Evolutionary conservation across 92 coral and sea anemone genomes (phyloP), one percentile per base, ranked within the genome.

Genomic region (Epizoanthus rinbou): DNA sequence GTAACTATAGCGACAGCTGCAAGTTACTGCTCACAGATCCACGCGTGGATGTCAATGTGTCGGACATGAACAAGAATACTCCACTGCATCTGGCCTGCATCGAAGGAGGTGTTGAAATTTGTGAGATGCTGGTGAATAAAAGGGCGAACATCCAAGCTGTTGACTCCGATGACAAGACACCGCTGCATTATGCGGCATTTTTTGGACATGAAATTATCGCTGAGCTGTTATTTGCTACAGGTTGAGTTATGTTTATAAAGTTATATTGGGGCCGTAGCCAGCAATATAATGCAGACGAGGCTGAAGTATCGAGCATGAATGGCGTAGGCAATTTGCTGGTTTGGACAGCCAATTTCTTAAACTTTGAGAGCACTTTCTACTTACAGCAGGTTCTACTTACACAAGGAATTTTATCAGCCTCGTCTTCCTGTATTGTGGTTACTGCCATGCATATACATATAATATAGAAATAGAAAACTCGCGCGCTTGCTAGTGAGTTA

Each of bases 181-280:
- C 93, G 0, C 64, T 93, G 39, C 93, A 91, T 75, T 59, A 23
- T 31, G 97, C 91, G 2, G 91, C 91, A 13, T 75, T 75, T 17
- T 11, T 53, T 66, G 94, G 93, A 3, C 70, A 87, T 70, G 71
- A 24, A 0, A 76, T 86, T 25, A 80, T 86, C 19, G 82, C 72
- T 9, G 84, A 93, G 64, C 70, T 88, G 14, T 60, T 91, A 18
- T 84, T 93, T 33, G 75, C 93, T 15, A 17, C 85, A 85, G 97
- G 94, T 90, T 63, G 22, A 64, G 22, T 11, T n/a, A 39, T 39
- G 11, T 39, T 16, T 24, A 6, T 54, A 28, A 21, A 18, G 11
- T 53, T 22, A 3, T 0, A 25, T 59, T 50, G 43, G 14, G 17
- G 33, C 21, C 22, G 45, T 10, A 72, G 23, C 24, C 37, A 47